Conservation (phyloP, 35 echinoderm and acorn worm species). For the Diadema setosum region DNA sequence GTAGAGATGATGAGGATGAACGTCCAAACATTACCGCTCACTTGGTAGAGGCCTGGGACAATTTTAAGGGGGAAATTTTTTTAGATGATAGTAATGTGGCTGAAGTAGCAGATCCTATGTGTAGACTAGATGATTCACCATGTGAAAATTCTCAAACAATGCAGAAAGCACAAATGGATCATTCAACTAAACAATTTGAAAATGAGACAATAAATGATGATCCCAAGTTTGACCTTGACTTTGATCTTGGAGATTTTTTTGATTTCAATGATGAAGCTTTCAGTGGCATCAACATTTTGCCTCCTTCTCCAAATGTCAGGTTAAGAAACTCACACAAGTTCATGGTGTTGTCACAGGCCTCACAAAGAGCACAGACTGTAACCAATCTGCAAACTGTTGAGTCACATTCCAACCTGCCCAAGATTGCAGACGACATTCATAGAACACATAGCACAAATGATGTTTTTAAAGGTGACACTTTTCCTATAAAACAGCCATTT, state of each 20-base stretch:
- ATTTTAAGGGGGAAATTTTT: slow-evolving; percentile 5
- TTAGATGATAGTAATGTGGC: slow-evolving; percentile 25
- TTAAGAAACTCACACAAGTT: not conserved
- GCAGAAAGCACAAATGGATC: no score
- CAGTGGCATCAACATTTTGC: slow-evolving; percentile 30
- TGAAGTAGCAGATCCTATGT: not conserved
- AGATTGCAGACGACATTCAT: no score
- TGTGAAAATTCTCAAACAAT: no score
- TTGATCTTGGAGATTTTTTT: slow-evolving; percentile 78
- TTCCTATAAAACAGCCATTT: no score
- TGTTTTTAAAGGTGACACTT: no score
- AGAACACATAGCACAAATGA: no score
- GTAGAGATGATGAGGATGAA: not conserved
- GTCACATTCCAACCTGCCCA: no score
- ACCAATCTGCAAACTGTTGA: not conserved
- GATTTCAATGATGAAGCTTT: slow-evolving; percentile 60
- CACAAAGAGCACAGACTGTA: not conserved
- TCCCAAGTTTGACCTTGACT: slow-evolving; percentile 84
- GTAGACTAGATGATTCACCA: no score
- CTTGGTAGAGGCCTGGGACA: not conserved
- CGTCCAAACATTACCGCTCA: not conserved
- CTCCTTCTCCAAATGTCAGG: slow-evolving; percentile 37
- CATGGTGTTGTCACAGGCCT: not conserved
- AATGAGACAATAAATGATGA: not conserved
- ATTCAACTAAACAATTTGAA: no score